Base-by-base conservation (phyloP, 2,113 vertebrate genomes). In the Antennarius striatus region DNA sequence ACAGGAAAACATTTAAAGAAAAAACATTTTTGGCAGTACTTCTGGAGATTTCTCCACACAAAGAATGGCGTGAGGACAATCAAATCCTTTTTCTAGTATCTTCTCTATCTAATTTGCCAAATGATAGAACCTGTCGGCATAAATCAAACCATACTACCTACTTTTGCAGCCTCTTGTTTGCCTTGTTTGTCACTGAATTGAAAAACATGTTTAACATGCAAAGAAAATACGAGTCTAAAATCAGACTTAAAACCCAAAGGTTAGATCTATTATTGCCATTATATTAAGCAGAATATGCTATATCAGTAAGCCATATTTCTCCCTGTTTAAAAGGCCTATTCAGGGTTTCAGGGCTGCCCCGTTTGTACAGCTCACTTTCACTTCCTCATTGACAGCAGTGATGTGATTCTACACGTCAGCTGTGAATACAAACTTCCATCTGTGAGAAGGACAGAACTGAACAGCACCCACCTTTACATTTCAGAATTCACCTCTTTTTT, bases 61-160 rank as follows among this genome's bases (percentile, higher is more conserved):
- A 81, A 86, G 73, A 84, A 80, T 88, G 88, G 88, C 89, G 83
- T 81, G 59, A 78, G 68, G 90, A 91, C 88, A 91, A 91, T 92
- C 88, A 82, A 78, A 81, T 68, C 32, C 64, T 60, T 75, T 86
- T 77, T 83, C 58, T 56, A 52, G 17, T 65, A 53, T 65, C 69
- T 79, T 76, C 45, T 85, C 36, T 63, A 59, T 55, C 28, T 79
- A 59, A 84, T 78, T 60, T 6, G 40, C 82, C 80, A 81, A 84
- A 85, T 72, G 56, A 64, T 82, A 16, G 59, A 75, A 79, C 46
- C 10, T 52, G 32, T 63, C n/a, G 36, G 45, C 48, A 61, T 36
- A 68, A 59, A 59, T 29, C 28, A 42, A 48, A 67, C 56, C 40
- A 3, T 28, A 40, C 10, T 63, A 52, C 69, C 71, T 36, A 36